phyloP scores from a whole-genome alignment of 1,140 invertebrate genomes.

The Artemia franciscana region DNA sequence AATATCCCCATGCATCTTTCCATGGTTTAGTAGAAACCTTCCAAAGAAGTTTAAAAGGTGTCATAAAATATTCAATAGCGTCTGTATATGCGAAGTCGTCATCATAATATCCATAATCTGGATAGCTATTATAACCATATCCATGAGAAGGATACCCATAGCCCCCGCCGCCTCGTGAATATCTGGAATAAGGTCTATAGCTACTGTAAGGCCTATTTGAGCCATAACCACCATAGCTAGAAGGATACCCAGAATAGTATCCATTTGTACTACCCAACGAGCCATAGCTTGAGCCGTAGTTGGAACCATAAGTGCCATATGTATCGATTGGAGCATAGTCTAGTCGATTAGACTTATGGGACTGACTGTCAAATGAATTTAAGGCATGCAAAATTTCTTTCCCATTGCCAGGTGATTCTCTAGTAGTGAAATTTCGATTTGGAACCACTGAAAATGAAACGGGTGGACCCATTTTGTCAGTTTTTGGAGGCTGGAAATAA shows the following conservation, averaged over 20 bases:
- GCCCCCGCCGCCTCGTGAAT: background rate
- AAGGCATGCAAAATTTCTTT: background rate
- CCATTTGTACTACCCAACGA: background rate
- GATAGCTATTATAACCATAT: background rate
- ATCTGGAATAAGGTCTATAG: background rate
- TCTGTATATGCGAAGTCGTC: background rate
- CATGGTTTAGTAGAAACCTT: background rate
- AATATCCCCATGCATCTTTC: background rate
- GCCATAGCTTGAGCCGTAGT: background rate
- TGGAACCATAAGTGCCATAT: background rate
- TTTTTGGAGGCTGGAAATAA: too few relatives aligned
- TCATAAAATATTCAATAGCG: background rate
- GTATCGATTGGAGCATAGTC: background rate
- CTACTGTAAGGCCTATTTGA: background rate
- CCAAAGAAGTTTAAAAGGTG: background rate
- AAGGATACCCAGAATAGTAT: background rate
- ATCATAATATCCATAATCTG: background rate
- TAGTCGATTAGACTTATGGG: background rate
- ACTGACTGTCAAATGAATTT: background rate
- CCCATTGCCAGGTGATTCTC: background rate
- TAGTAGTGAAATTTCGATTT: too few relatives aligned
- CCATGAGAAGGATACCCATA: background rate
- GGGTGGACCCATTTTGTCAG: too few relatives aligned
- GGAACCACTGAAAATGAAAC: too few relatives aligned
- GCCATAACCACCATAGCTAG: background rate